phyloP scores from a whole-genome alignment of 2,888 invertebrate genomes.

The Tetrapedia diversipes region DNA sequence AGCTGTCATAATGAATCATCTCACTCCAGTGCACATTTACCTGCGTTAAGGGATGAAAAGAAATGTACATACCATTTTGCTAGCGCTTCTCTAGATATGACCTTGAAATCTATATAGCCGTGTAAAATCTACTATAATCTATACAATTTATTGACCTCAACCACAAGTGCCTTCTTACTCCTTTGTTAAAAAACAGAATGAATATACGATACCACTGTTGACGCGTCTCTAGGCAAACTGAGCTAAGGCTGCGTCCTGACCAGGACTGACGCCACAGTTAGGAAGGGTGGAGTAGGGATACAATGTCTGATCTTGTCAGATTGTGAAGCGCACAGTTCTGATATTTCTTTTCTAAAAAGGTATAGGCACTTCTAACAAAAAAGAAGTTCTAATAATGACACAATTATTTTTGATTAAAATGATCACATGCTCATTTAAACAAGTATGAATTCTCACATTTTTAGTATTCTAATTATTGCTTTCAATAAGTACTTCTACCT shows the following conservation, averaged over 20 bases:
- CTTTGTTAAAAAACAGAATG: constrained; percentile 63
- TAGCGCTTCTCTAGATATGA: constrained; percentile 46
- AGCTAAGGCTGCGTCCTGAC: constrained; percentile 80
- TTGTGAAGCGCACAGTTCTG: constrained; percentile 49
- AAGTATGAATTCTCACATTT: neutral
- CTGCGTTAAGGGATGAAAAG: constrained; percentile 72
- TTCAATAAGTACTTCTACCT: neutral
- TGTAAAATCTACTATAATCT: constrained; percentile 63
- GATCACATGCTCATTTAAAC: neutral
- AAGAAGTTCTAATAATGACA: neutral
- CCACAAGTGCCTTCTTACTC: constrained; percentile 47
- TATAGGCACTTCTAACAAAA: neutral
- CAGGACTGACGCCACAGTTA: constrained; percentile 78
- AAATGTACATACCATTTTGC: constrained; percentile 79
- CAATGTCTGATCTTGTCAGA: constrained; percentile 71
- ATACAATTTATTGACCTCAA: constrained; percentile 50
- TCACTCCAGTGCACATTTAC: constrained; percentile 76
- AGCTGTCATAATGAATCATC: constrained; percentile 82
- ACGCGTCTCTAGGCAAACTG: constrained; percentile 79
- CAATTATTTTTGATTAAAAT: neutral
- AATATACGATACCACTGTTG: constrained; percentile 73
- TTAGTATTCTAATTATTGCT: neutral
- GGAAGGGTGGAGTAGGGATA: constrained; percentile 72
- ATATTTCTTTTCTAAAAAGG: constrained; percentile 24
- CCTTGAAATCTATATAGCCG: constrained; percentile 51